These are phyloP conservation scores for Nomada fabriciana DNA, from an alignment of 2,888 invertebrate genomes.

Conservation along the genomic window DNA sequence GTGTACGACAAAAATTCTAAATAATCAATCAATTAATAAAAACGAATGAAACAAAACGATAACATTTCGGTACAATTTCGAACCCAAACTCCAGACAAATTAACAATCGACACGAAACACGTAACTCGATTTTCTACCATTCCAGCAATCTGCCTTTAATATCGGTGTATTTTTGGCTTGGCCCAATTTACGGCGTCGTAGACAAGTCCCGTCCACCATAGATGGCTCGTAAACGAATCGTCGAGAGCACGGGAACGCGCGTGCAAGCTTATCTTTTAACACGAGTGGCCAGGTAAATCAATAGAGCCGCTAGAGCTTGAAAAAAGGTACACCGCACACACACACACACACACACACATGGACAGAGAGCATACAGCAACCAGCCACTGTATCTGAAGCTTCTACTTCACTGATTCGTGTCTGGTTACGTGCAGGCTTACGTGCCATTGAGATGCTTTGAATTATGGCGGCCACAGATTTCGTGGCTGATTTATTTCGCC, in stretches of 20 bases:
- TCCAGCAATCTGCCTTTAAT: conserved; percentile 19
- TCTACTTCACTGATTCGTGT: conserved; percentile 59
- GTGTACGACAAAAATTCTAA: no score
- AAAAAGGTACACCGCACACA: conserved; percentile 33
- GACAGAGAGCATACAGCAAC: background rate
- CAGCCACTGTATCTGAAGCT: conserved; percentile 52
- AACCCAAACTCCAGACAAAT: background rate
- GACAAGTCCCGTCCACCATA: conserved; percentile 7
- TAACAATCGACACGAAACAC: no score
- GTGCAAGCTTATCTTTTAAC: conserved; percentile 62
- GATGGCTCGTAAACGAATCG: conserved; percentile 42
- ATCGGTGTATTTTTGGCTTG: conserved; percentile 34
- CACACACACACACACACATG: background rate
- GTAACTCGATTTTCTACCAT: background rate
- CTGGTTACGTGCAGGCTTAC: conserved; percentile 52
- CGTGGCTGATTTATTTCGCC: conserved; percentile 24
- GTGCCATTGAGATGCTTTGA: conserved; percentile 55
- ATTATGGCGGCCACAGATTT: conserved; percentile 51
- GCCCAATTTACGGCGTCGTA: conserved; percentile 26
- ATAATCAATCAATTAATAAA: no score
- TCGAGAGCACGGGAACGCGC: conserved; percentile 28
- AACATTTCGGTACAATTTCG: background rate
- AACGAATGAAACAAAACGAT: no score
- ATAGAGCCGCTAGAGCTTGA: conserved; percentile 53
- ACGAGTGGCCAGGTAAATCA: conserved; percentile 67